Evolutionary conservation across 1,140 invertebrate species (phyloP).

Genomic region (Battus philenor): DNA sequence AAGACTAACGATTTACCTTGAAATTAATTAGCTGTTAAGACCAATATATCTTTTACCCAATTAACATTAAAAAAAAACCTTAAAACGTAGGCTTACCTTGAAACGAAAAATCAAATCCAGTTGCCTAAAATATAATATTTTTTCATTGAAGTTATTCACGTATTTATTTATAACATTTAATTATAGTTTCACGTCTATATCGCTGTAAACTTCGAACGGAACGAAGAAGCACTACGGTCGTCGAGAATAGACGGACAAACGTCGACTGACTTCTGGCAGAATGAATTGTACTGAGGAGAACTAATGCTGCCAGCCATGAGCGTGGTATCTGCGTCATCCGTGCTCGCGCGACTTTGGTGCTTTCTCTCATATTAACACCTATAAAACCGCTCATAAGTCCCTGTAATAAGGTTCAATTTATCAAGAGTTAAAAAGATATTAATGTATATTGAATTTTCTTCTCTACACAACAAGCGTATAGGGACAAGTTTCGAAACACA

Average conservation of each 20-base stretch:
- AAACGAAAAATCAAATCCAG: neutral
- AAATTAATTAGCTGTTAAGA: no score
- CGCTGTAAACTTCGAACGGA: constrained; percentile 1
- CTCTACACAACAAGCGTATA: constrained; percentile 30
- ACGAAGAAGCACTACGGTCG: constrained; percentile 26
- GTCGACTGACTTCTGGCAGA: constrained; percentile 54
- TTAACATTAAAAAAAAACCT: no score
- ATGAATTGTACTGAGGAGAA: constrained; percentile 31
- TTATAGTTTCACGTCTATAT: neutral
- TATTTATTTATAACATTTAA: neutral
- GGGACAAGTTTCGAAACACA: constrained; percentile 31
- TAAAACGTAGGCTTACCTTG: neutral
- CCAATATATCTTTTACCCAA: no score
- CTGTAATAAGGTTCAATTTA: constrained; percentile 44
- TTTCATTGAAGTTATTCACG: neutral
- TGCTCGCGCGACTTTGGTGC: constrained; percentile 60
- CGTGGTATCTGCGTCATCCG: constrained; percentile 63
- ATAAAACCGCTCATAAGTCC: constrained; percentile 41
- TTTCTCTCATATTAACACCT: constrained; percentile 49
- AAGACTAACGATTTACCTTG: no score
- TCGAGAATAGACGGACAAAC: constrained; percentile 38
- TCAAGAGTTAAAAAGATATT: constrained; percentile 6
- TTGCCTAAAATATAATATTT: neutral
- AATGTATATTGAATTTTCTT: constrained; percentile 33
- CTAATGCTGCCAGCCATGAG: constrained; percentile 34